These are phyloP conservation scores for Omphaloscelis lunosa DNA, from an alignment of 2,888 invertebrate species.

Conservation along the genomic window DNA sequence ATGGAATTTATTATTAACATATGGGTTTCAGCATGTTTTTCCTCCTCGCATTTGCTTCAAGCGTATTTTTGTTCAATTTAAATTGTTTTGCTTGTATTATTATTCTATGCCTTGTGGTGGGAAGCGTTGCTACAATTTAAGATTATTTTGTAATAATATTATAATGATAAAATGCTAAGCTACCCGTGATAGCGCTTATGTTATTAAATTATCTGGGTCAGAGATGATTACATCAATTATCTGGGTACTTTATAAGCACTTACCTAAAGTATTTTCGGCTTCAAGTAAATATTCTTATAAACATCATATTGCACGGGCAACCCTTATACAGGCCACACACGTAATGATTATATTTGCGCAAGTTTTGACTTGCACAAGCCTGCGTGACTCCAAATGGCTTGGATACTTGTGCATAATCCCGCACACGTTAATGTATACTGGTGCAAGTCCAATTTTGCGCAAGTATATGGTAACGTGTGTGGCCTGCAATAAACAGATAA, in stretches of 20 bases:
- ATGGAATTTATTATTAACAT: conserved; percentile 62
- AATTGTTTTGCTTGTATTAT: conserved; percentile 17
- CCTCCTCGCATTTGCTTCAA: conserved; percentile 33
- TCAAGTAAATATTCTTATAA: neutral
- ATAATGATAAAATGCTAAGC: neutral
- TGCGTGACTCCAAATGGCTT: too few relatives aligned
- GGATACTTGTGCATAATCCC: too few relatives aligned
- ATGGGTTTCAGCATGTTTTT: conserved; percentile 51
- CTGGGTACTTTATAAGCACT: neutral
- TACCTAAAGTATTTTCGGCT: neutral
- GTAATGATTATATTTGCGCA: too few relatives aligned
- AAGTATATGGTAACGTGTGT: too few relatives aligned
- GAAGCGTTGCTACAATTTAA: neutral
- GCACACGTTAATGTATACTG: too few relatives aligned
- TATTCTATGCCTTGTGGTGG: neutral
- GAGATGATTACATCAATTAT: neutral
- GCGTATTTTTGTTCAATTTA: conserved; percentile 43
- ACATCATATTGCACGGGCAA: neutral
- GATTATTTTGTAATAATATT: neutral
- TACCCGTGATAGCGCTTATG: neutral
- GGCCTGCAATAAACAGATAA: neutral
- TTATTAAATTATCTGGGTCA: neutral
- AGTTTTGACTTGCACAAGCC: too few relatives aligned
- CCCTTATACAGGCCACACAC: too few relatives aligned
- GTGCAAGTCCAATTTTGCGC: too few relatives aligned